A percentile compares a stretch with the other conserved stretches of the same genome.
phyloP scores from a whole-genome alignment of 2,797 vertebrate genomes.

The Pyrocephalus nanus region DNA sequence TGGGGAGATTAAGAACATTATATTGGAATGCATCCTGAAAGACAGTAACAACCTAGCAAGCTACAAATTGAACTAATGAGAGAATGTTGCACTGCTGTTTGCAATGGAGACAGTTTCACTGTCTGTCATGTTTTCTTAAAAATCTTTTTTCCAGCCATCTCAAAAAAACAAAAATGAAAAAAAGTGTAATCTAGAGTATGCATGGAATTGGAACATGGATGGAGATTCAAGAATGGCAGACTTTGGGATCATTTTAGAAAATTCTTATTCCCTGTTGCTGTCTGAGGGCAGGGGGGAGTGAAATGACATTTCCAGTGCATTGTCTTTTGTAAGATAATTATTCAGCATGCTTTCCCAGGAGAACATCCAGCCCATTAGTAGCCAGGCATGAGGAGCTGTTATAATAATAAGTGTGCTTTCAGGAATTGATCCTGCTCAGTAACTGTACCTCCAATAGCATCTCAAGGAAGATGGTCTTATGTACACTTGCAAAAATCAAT shows the following conservation, averaged over 20 bases:
- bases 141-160: not conserved
- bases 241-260: not conserved
- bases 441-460: not conserved
- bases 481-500: not conserved
- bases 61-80: not conserved
- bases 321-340: not conserved
- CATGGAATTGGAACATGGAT: not conserved
- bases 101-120: not conserved
- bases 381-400: not conserved
- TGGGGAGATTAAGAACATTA: not conserved
- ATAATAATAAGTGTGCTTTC: not conserved
- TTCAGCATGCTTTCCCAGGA: not conserved
- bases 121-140: not conserved
- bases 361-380: not conserved
- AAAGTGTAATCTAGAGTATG: not conserved
- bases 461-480: not conserved
- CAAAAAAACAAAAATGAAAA: not conserved
- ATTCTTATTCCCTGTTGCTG: not conserved
- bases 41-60: not conserved
- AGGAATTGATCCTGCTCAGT: not conserved
- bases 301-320: not conserved
- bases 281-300: not conserved
- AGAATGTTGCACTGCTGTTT: not conserved
- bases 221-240: not conserved
- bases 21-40: not conserved